Evolutionary conservation across 2,888 invertebrate species (phyloP).

Genomic region (Archips xylosteana): DNA sequence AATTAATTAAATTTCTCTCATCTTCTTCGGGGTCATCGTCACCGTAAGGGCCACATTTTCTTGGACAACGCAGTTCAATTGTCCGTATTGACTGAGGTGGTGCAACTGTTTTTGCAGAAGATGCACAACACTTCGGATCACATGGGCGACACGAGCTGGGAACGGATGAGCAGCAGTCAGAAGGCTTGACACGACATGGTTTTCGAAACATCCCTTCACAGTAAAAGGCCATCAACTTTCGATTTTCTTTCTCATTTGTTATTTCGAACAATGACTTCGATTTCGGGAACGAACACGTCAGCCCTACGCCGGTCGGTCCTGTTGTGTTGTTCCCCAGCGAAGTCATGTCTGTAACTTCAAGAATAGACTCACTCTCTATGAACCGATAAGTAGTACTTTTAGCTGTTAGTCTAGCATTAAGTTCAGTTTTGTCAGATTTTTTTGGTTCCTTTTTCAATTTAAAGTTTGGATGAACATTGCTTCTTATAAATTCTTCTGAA

Average conservation of each 20-base stretch:
- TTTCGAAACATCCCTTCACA: conserved; percentile 49
- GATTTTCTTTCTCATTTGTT: conserved; percentile 50
- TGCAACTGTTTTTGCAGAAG: neutral
- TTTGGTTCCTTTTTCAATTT: conserved; percentile 61
- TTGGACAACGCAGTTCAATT: neutral
- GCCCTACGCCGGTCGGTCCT: conserved; percentile 45
- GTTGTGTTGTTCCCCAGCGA: conserved; percentile 44
- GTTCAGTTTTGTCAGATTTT: conserved; percentile 51
- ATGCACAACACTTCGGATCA: neutral
- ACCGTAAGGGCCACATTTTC: neutral
- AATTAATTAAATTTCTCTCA: neutral
- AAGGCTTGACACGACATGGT: neutral
- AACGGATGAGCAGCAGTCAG: neutral
- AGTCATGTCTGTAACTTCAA: conserved; percentile 76
- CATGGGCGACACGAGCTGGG: neutral
- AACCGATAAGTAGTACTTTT: conserved; percentile 70
- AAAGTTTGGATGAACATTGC: conserved; percentile 53
- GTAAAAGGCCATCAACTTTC: conserved; percentile 58
- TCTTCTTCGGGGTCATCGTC: neutral
- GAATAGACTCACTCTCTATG: conserved; percentile 74
- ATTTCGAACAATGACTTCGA: conserved; percentile 61
- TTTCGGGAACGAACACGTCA: conserved; percentile 54
- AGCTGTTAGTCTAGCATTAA: conserved; percentile 56
- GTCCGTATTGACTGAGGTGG: neutral
- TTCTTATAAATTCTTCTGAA: conserved; percentile 52